Evolutionary conservation across 2,888 invertebrate species (phyloP), one percentile per base, ranked within the genome.

Genomic region (Pollenia angustigena): DNA sequence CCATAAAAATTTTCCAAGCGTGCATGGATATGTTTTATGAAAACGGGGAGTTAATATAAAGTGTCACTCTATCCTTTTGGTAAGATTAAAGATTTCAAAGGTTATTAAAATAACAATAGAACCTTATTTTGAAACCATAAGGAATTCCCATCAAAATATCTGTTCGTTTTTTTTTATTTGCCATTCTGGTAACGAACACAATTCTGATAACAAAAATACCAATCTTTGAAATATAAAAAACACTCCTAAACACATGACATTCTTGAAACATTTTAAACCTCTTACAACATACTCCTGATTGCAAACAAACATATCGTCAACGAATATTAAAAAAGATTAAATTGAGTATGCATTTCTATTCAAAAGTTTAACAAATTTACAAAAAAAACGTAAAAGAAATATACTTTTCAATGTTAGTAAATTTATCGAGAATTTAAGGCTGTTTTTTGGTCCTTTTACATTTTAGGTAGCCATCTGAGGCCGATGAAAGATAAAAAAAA

Each of bases 111-210:
- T 14, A 54, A 68, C 50, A 78, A 71, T 71, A 64, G 44, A 54
- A 18, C 48, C 54, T 40, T 64, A 40, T 56, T 76, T 14, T 44
- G 76, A 11, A 32, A 79, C 71, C 71, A 79, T 74, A 79, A 60
- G 44, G 46, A 74, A 74, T 84, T 84, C 72, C 42, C 72, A 84
- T 79, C 72, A 79, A 84, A 32, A 32, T 32, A 32, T 64, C 64
- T 40, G 50, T 54, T 66, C 50, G 66, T 14, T 40, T 69, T 14
- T 32, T 50, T 52, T 52, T 48, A 10, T 14, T 14, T 23, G 32
- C 11, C 23, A 42, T 64, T 54, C 18, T 40, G 71, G n/a, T 42
- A 69, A 54, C 11, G 60, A 52, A 52, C 16, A 52, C 9, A 52
- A 52, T 52, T 52, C 52, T 32, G 58, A 58, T 58, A 58, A 58